Conservation (phyloP, 2,888 invertebrate species). For the Mythimna ferrago region DNA sequence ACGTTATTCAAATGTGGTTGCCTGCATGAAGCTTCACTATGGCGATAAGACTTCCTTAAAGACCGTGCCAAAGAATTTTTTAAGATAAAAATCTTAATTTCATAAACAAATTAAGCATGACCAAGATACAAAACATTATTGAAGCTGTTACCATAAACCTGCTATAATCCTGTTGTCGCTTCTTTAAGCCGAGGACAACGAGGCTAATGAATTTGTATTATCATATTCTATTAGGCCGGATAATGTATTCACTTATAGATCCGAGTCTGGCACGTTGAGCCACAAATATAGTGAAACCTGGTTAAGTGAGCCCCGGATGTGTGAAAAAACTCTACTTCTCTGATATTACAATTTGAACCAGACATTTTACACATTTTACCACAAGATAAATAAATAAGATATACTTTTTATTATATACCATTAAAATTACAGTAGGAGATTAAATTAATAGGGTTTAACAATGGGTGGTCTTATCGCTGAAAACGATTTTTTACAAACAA, state of each 20-base stretch:
- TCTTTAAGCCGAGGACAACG: conserved; percentile 32
- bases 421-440: too few relatives aligned
- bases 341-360: background rate
- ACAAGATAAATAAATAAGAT: too few relatives aligned
- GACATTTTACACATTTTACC: too few relatives aligned
- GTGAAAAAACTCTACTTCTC: background rate
- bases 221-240: conserved; percentile 38
- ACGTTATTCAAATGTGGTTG: background rate
- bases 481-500: too few relatives aligned
- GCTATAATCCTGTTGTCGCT: conserved; percentile 28
- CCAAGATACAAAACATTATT: conserved; percentile 21
- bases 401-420: too few relatives aligned
- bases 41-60: background rate
- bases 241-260: conserved; percentile 35
- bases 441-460: too few relatives aligned
- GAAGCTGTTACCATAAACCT: conserved; percentile 21
- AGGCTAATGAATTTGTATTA: conserved; percentile 50
- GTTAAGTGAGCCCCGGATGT: background rate
- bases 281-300: background rate
- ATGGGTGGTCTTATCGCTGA: too few relatives aligned
- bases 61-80: background rate
- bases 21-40: background rate
- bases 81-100: background rate
- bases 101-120: conserved; percentile 12
- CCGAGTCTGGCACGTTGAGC: conserved; percentile 5